Evolutionary conservation across 2,113 vertebrate genomes (phyloP), one percentile per base, ranked within the genome.

Genomic region (Mohoua ochrocephala): DNA sequence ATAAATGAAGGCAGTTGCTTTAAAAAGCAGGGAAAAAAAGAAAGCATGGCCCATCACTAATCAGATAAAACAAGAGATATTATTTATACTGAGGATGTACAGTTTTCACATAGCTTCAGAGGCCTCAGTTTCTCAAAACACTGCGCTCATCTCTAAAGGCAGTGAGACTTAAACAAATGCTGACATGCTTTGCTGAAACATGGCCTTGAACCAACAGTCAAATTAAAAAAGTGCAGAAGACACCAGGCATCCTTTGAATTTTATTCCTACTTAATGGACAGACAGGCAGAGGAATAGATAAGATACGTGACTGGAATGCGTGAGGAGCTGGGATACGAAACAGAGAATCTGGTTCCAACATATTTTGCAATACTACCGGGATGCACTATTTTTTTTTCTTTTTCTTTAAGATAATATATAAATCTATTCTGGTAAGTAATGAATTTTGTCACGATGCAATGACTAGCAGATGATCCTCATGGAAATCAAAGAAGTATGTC

Each of bases 181-280:
- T 86, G 88, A 94, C 86, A 80, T 15, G 69, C 80, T 94, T 84
- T 94, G 64, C 76, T 89, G 90, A 93, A 93, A 94, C 59, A 81
- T 80, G 87, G 84, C 88, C 83, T 84, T 89, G 76, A 95, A 94
- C 71, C 85, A 95, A 75, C 64, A 73, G 52, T 81, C 79, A 84
- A 96, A 90, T 94, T 92, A 81, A 89, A 78, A 68, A 73, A 65
- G 31, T 35, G 65, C 42, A 65, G 68, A 83, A 88, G 54, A 67
- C 42, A 88, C 26, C 41, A 92, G 49, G 71, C 85, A 92, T 47
- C 44, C 88, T 90, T 73, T 87, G 47, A 84, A 49, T 84, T 87
- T 89, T 84, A 50, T 90, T 93, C 39, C 93, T 77, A 15, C 60
- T 86, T 90, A 96, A 83, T 2, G 37, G 89, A 85, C 79, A 57